Base-by-base conservation (phyloP, 2,888 invertebrate genomes). In the Pardosa pseudoannulata region DNA sequence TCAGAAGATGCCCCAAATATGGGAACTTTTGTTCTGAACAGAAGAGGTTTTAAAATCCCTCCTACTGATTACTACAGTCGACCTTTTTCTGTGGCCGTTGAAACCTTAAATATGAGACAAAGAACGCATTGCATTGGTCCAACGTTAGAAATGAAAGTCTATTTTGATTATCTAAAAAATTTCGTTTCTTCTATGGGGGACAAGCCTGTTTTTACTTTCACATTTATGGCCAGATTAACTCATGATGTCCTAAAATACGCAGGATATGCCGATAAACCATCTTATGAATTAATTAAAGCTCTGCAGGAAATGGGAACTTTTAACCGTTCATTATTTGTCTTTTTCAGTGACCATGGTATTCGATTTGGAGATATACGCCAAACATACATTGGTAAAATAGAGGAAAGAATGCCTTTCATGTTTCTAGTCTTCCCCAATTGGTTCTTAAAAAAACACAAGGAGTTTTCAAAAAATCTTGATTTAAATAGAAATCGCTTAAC, bases 341-440 rank as follows among this genome's bases (percentile, higher is more conserved):
- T 90, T 41, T 89, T 91, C 89, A 91, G 91, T 81, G 92, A 92
- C 76, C 92, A 92, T 87, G 92, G 92, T 16, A 90, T 91, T 88
- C 89, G 92, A 23, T 91, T 91, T 72, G 92, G 91, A 9, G 86
- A 89, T 31, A 91, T 92, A 46, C 89, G 91, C 39, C 89, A 90
- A 65, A 91, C 91, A 0, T 90, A 90, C 79, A 96, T 97, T 36
- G 93, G 92, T 0, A 91, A 92, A 90, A 93, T 97, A 90, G 98
- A 98, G 91, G 97, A 97, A 91, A 94, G 97, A 67, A 93, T 97
- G 79, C 98, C 98, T 0, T 94, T 97, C 88, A 93, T 96, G 39
- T 94, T 95, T 89, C 91, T 96, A 0, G 91, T 94, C 2, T 91
- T 96, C 83, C 98, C 98, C 0, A 91, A 93, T 16, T 95, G 95